Percentiles rank a stretch among this genome's conserved stretches.
Evolutionary conservation across 2,113 vertebrate species (phyloP).

Genomic region (Tricholaema leucomelas): DNA sequence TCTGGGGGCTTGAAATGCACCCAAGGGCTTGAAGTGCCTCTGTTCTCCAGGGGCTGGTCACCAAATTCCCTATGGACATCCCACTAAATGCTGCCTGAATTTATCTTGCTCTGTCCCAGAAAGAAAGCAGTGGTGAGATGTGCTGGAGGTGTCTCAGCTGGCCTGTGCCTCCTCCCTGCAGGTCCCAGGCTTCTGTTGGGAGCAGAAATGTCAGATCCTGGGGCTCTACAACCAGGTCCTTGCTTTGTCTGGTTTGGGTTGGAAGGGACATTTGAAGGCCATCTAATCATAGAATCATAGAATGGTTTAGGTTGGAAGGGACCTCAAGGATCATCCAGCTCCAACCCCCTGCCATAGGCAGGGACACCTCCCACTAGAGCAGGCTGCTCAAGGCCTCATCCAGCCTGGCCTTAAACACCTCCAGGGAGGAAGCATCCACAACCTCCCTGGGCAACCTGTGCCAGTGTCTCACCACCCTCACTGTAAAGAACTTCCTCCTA

Average conservation of each 20-base stretch:
- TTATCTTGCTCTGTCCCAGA: neutral
- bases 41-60: neutral
- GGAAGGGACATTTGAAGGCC: neutral
- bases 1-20: neutral
- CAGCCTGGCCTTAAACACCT: no score
- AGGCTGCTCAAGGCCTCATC: no score
- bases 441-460: no score
- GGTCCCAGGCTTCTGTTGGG: neutral
- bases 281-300: no score
- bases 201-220: neutral
- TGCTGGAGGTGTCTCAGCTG: neutral
- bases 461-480: no score
- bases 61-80: accelerated
- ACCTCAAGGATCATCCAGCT: no score
- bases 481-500: no score
- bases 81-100: neutral
- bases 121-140: neutral
- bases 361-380: no score
- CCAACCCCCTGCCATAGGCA: no score
- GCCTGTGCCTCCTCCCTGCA: neutral
- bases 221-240: neutral
- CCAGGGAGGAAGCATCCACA: no score
- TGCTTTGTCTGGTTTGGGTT: neutral
- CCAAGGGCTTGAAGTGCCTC: neutral
- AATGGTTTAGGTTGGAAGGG: no score